These are phyloP conservation scores for Listronotus oregonensis DNA, from an alignment of 1,140 invertebrate species.

Conservation along the genomic window DNA sequence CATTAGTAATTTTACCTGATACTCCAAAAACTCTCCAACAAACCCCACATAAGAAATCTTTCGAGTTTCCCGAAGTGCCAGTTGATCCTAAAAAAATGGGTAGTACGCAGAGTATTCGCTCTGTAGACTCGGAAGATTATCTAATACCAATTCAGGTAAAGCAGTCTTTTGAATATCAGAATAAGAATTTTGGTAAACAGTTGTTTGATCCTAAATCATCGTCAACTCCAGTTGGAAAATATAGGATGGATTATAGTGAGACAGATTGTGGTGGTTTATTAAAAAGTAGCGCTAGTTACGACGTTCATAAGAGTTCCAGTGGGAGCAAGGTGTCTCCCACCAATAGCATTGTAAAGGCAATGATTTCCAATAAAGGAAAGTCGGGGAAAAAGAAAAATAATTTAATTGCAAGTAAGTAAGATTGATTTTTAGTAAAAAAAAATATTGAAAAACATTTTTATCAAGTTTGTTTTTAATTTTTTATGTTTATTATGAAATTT, in stretches of 20 bases:
- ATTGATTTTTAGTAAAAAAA: slow-evolving; percentile 8
- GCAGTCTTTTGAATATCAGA: slow-evolving; percentile 2
- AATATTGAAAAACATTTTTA: not conserved
- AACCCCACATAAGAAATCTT: slow-evolving; percentile 24
- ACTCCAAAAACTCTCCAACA: slow-evolving; percentile 15
- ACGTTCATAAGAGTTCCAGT: slow-evolving; percentile 39
- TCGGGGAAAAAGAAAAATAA: slow-evolving; percentile 71
- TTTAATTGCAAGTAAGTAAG: slow-evolving; percentile 67
- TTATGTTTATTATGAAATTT: too few relatives aligned
- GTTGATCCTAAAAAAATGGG: slow-evolving; percentile 20
- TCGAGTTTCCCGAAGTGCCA: slow-evolving; percentile 43
- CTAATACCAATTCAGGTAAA: slow-evolving; percentile 26
- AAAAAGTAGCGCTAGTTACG: slow-evolving; percentile 39
- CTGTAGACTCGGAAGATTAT: slow-evolving; percentile 30
- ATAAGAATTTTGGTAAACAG: slow-evolving; percentile 12
- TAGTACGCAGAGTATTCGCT: slow-evolving; percentile 24
- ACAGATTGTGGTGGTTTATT: slow-evolving; percentile 34
- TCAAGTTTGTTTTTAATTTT: slow-evolving; percentile 1
- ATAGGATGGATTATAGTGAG: slow-evolving; percentile 39
- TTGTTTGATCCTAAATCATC: slow-evolving; percentile 46
- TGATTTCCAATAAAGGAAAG: slow-evolving; percentile 55
- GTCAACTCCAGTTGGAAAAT: slow-evolving; percentile 45
- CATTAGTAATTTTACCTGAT: slow-evolving; percentile 14
- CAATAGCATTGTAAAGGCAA: slow-evolving; percentile 53
- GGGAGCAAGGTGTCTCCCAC: slow-evolving; percentile 53